Conservation (phyloP, 2,888 invertebrate species). For the Sicus ferrugineus region DNA sequence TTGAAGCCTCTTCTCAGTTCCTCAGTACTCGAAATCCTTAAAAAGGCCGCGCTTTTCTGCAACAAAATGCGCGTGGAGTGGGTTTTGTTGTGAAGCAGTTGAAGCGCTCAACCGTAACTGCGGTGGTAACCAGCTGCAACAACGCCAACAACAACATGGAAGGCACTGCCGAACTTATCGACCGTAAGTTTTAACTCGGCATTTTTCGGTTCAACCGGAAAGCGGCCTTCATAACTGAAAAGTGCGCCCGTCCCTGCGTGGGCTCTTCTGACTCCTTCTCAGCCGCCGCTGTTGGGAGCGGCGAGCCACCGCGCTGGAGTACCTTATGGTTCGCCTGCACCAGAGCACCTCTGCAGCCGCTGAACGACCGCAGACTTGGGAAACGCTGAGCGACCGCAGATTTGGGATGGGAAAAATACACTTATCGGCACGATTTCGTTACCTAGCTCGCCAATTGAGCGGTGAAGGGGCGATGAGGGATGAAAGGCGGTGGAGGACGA, state of each 20-base stretch:
- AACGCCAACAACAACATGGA: background rate
- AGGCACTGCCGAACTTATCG: background rate
- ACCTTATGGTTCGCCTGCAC: too few species aligned
- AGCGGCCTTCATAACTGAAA: constrained; percentile 4
- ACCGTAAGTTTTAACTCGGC: background rate
- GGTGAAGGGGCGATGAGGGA: too few species aligned
- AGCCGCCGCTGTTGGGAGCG: background rate
- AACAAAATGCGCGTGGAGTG: too few species aligned
- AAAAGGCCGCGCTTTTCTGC: too few species aligned
- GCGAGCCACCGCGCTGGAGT: background rate
- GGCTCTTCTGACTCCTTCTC: background rate
- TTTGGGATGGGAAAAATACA: background rate
- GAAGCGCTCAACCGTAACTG: too few species aligned
- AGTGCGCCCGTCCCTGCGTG: background rate
- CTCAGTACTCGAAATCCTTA: too few species aligned
- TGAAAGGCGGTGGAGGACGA: background rate
- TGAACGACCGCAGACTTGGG: too few species aligned
- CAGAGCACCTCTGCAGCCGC: background rate
- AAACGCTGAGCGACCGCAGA: background rate
- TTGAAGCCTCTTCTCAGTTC: too few species aligned
- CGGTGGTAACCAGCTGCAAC: too few species aligned
- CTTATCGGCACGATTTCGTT: background rate
- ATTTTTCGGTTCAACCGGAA: constrained; percentile 7
- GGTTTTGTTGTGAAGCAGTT: too few species aligned
- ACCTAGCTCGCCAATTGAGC: background rate